phyloP scores from a whole-genome alignment of 2,797 vertebrate genomes.

The Amazonetta brasiliensis region DNA sequence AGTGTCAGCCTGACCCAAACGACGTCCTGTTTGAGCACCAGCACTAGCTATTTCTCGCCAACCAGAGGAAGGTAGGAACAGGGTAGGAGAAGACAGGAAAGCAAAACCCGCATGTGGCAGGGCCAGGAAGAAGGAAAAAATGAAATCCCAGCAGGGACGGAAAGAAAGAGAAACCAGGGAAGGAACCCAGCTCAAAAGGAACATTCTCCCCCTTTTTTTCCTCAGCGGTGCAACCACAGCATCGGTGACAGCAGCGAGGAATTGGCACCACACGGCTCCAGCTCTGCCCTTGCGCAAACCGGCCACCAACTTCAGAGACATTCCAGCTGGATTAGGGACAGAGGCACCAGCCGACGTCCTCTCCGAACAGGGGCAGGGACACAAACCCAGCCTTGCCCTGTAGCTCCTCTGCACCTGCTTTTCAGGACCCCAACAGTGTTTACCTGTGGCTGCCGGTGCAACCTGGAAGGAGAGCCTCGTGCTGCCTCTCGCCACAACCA shows the following conservation, averaged over 20 bases:
- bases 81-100: neutral
- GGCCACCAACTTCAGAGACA: conserved; percentile 29
- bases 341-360: neutral
- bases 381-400: neutral
- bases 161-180: neutral
- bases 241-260: conserved; percentile 10
- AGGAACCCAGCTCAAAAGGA: neutral
- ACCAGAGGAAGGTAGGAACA: neutral
- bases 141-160: neutral
- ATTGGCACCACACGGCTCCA: neutral
- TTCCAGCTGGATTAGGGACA: neutral
- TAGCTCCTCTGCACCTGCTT: neutral
- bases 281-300: conserved; percentile 11
- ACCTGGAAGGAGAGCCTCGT: neutral
- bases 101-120: neutral
- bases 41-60: neutral
- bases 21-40: neutral
- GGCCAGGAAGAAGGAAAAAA: neutral
- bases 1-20: neutral
- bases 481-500: neutral
- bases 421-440: neutral
- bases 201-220: conserved; percentile 43
- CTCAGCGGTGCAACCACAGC: neutral
- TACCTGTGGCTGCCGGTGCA: neutral
- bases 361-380: neutral